Conservation (phyloP, 64 coral and sea anemone species). For the Pocillopora verrucosa region DNA sequence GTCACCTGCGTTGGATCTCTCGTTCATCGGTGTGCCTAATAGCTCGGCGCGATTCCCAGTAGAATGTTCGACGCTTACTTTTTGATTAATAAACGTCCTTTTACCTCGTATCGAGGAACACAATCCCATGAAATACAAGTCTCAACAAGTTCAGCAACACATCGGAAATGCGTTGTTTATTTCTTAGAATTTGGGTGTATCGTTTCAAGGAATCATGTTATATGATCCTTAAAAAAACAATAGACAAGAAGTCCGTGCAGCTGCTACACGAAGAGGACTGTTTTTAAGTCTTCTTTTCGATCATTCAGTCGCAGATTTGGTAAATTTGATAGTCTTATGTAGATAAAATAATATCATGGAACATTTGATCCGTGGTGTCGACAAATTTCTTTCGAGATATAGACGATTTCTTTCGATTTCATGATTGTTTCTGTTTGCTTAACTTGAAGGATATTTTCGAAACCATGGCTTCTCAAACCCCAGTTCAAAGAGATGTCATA, state of each 20-base stretch:
- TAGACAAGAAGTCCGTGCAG: neutral
- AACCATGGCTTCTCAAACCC: neutral
- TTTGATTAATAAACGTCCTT: neutral
- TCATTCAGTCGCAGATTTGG: no score
- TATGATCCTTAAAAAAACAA: neutral
- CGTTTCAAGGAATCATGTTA: neutral
- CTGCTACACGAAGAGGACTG: no score
- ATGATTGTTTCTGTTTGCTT: no score
- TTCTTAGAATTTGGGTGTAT: constrained; percentile 19
- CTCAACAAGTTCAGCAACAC: neutral
- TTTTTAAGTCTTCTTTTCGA: no score
- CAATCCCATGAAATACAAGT: neutral
- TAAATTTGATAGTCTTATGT: no score
- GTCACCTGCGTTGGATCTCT: neutral
- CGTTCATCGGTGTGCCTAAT: neutral
- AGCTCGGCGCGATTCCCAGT: neutral
- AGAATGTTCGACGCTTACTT: neutral
- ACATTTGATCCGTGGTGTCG: no score
- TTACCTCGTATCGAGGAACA: neutral
- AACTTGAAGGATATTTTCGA: neutral
- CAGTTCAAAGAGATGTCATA: constrained; percentile 37
- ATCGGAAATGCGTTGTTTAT: neutral
- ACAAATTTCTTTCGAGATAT: no score
- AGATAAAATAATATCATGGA: no score
- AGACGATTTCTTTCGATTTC: no score